phyloP scores from a whole-genome alignment of 2,888 invertebrate genomes.

The Poecilobothrus nobilitatus region DNA sequence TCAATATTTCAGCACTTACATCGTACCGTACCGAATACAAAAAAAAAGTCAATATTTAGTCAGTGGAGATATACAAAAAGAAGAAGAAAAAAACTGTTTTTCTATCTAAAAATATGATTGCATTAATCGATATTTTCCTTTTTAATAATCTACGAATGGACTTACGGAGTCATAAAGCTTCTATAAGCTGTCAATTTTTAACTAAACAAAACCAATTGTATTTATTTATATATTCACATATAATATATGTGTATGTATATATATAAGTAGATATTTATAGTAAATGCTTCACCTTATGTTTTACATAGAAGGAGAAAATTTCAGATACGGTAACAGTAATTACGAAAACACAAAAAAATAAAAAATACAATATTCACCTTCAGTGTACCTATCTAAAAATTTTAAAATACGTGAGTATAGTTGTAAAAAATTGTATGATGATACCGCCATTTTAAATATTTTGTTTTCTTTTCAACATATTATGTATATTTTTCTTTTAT shows the following conservation, averaged over 20 bases:
- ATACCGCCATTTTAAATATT: background rate
- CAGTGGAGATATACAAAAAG: background rate
- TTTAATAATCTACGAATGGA: background rate
- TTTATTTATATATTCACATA: no score
- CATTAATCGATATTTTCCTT: background rate
- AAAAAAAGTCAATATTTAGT: background rate
- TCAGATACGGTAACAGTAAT: no score
- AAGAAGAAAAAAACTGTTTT: background rate
- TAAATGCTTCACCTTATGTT: no score
- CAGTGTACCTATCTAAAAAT: no score
- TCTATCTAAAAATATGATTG: background rate
- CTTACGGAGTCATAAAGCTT: background rate
- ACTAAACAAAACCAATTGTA: no score
- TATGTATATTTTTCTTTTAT: background rate
- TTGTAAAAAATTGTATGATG: background rate
- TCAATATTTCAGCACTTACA: background rate
- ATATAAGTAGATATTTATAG: no score
- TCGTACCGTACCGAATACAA: background rate
- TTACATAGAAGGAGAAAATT: no score
- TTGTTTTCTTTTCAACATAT: no score
- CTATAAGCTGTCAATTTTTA: background rate
- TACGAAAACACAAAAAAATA: no score
- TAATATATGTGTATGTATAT: no score
- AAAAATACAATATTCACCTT: no score
- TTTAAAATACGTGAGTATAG: background rate